These are phyloP conservation scores for Oreamnos americanus DNA, from an alignment of 2,113 vertebrate genomes.

Conservation along the genomic window DNA sequence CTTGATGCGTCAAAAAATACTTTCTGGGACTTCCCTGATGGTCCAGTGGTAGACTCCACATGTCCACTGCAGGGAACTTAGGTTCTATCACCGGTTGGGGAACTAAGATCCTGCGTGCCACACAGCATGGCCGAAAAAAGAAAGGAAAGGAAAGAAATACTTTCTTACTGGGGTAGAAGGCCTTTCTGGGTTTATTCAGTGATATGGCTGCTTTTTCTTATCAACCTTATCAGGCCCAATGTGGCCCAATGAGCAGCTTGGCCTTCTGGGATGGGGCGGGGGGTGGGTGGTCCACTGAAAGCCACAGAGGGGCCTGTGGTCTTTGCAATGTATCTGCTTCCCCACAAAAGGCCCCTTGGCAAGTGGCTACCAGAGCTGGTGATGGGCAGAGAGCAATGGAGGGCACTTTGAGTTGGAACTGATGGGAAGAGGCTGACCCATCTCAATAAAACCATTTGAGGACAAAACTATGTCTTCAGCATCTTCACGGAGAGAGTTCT, in stretches of 20 bases:
- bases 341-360: rapidly evolving
- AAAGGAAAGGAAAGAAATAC: not conserved
- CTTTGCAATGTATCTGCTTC: not conserved
- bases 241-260: not conserved
- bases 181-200: not conserved
- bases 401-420: not conserved
- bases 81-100: not conserved
- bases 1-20: not conserved
- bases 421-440: not conserved
- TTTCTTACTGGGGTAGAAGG: not conserved
- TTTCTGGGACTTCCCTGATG: not conserved
- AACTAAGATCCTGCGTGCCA: not conserved
- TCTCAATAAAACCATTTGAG: not conserved
- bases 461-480: not conserved
- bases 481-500: not conserved
- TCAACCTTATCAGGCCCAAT: not conserved
- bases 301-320: rapidly evolving
- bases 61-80: not conserved
- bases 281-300: rapidly evolving
- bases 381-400: not conserved
- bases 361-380: rapidly evolving
- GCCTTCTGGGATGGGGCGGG: not conserved
- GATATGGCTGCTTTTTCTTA: not conserved
- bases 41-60: not conserved
- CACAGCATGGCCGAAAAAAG: not conserved